phyloP scores from a whole-genome alignment of 2,888 invertebrate species.

The Dorcus hopei region DNA sequence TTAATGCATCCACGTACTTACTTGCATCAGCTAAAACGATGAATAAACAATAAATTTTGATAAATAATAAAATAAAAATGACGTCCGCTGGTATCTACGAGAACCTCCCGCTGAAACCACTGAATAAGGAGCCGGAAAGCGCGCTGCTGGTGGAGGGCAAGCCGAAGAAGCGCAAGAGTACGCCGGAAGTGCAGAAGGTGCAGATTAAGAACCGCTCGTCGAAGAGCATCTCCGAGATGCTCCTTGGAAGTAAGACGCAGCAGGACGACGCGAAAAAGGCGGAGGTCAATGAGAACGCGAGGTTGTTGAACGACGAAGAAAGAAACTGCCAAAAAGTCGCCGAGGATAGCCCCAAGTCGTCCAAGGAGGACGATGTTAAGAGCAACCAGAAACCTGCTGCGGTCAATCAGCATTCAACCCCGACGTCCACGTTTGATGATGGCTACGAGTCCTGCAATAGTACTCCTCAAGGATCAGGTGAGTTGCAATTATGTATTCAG shows the following conservation, averaged over 20 bases:
- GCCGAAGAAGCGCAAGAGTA: constrained; percentile 40
- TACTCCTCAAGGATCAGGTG: constrained; percentile 63
- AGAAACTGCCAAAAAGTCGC: constrained; percentile 20
- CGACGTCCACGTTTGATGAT: constrained; percentile 56
- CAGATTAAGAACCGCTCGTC: constrained; percentile 34
- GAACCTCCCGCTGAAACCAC: constrained; percentile 38
- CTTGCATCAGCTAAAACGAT: too few species aligned
- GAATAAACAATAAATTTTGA: too few species aligned
- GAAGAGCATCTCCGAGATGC: constrained; percentile 16
- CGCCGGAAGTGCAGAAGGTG: constrained; percentile 35
- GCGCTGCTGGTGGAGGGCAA: constrained; percentile 20
- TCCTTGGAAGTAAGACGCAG: not conserved
- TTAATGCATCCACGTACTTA: too few species aligned
- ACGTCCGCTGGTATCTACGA: constrained; percentile 41
- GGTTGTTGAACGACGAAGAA: constrained; percentile 22
- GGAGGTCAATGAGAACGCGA: constrained; percentile 23
- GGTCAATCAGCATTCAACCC: constrained; percentile 35
- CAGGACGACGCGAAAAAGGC: constrained; percentile 11
- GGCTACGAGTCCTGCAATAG: constrained; percentile 66
- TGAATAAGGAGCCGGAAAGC: constrained; percentile 23
- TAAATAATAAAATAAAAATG: constrained; percentile 18
- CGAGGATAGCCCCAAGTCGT: constrained; percentile 17
- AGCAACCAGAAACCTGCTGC: constrained; percentile 18
- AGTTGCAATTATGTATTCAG: constrained; percentile 25
- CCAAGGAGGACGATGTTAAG: constrained; percentile 21